phyloP scores from a whole-genome alignment of 2,888 invertebrate species.

The Nephrotoma appendiculata region DNA sequence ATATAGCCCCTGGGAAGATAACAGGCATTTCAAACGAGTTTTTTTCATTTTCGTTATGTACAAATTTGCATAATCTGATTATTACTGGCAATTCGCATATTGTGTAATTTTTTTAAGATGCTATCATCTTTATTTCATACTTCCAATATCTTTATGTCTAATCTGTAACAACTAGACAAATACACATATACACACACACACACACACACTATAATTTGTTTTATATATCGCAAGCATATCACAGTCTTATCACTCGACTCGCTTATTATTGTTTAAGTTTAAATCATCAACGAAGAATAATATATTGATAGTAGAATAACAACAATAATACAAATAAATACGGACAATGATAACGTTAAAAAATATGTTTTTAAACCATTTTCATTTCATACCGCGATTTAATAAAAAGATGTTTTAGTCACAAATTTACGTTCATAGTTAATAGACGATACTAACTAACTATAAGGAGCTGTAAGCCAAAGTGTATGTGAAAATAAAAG shows the following conservation, averaged over 20 bases:
- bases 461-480: not conserved
- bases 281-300: not conserved
- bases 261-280: not conserved
- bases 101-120: too few relatives aligned
- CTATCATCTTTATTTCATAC: too few relatives aligned
- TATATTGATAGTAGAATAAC: not conserved
- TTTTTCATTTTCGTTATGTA: too few relatives aligned
- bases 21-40: too few relatives aligned
- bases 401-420: not conserved
- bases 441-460: not conserved
- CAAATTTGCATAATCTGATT: too few relatives aligned
- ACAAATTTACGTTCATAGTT: not conserved
- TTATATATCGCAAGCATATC: not conserved
- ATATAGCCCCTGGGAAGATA: too few relatives aligned
- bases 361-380: not conserved
- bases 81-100: too few relatives aligned
- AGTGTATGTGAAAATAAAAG: not conserved
- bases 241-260: not conserved
- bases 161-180: too few relatives aligned
- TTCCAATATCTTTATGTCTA: too few relatives aligned
- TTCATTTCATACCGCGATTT: not conserved
- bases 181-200: too few relatives aligned
- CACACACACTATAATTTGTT: not conserved
- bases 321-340: not conserved
- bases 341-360: not conserved